Conservation (phyloP, 2,888 invertebrate genomes). For the Eupithecia inturbata region DNA sequence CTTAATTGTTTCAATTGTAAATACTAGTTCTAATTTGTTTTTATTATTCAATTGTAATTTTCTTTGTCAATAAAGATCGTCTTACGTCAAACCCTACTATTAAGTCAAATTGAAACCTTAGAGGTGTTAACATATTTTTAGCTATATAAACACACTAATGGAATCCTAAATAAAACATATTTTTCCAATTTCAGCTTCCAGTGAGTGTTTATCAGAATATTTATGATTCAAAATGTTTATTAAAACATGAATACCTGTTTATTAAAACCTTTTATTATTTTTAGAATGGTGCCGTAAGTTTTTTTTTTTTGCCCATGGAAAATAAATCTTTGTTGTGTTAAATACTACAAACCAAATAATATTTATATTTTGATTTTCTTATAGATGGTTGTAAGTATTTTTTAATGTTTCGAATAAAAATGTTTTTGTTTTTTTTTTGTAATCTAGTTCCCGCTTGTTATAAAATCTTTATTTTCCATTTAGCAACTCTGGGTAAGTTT, state of each 20-base stretch:
- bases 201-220: not conserved
- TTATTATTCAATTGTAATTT: no score
- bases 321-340: not conserved
- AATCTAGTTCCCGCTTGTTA: not conserved
- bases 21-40: no score
- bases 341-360: not conserved
- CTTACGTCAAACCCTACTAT: not conserved
- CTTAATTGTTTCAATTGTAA: no score
- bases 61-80: no score
- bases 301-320: not conserved
- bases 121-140: not conserved
- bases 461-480: not conserved
- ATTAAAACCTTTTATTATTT: not conserved
- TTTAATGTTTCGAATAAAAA: not conserved
- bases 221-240: not conserved
- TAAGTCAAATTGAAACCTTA: not conserved
- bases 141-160: not conserved
- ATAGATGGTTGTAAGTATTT: not conserved
- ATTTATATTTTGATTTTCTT: not conserved
- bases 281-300: constrained; percentile 7
- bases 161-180: no score
- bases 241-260: not conserved
- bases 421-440: not conserved
- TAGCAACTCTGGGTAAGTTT: constrained; percentile 2
- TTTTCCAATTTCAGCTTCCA: constrained; percentile 7